Conservation (phyloP, 2,888 invertebrate genomes). For the Empis livida region DNA sequence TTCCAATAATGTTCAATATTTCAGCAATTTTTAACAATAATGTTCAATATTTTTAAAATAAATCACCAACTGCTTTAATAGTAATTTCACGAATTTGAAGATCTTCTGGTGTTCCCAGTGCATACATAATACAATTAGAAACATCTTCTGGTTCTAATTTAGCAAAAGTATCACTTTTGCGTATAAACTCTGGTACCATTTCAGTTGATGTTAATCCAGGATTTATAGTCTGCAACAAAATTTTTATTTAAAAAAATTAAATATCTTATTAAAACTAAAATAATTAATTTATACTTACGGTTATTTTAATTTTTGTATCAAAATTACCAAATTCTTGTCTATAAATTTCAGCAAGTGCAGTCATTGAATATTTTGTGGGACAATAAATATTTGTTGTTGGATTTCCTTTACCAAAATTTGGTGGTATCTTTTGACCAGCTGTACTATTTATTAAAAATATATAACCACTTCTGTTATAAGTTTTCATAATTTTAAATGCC, state of each 20-base stretch:
- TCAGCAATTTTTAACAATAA: too few relatives aligned
- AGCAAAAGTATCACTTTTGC: background rate
- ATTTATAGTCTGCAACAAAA: background rate
- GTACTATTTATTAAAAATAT: constrained; percentile 37
- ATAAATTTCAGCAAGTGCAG: constrained; percentile 25
- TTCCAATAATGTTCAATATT: too few relatives aligned
- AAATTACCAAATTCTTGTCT: constrained; percentile 27
- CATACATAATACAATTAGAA: constrained; percentile 9
- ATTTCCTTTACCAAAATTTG: constrained; percentile 1
- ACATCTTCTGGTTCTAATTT: constrained; percentile 11
- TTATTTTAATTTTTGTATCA: constrained; percentile 22
- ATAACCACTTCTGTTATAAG: constrained; percentile 29
- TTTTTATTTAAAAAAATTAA: background rate
- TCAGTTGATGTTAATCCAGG: constrained; percentile 18
- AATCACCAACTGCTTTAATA: background rate
- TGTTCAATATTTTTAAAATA: background rate
- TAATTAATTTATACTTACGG: constrained; percentile 19
- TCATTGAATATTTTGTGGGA: constrained; percentile 26
- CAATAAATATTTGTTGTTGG: constrained; percentile 25
- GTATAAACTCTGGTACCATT: too few relatives aligned
- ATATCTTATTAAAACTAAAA: background rate
- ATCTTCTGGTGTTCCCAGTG: constrained; percentile 8
- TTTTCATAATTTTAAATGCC: constrained; percentile 36
- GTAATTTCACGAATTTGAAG: constrained; percentile 4
- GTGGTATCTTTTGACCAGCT: constrained; percentile 21